Conservation (phyloP, 1,140 invertebrate species). For the Triops longicaudatus region DNA sequence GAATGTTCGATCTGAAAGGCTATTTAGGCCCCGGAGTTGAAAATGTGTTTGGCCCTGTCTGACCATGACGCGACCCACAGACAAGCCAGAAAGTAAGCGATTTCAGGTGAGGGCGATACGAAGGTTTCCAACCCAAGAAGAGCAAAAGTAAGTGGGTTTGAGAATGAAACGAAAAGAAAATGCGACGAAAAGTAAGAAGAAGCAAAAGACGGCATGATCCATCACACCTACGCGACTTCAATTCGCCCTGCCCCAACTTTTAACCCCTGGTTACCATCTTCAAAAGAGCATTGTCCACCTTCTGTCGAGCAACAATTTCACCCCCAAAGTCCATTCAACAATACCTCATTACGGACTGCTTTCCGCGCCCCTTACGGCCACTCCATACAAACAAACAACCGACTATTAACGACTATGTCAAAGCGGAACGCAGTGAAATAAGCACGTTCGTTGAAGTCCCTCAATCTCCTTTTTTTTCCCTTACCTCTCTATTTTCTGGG, state of each 20-base stretch:
- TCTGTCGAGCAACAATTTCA: not conserved
- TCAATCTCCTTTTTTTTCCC: not conserved
- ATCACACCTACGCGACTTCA: constrained; percentile 4
- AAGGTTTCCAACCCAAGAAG: not conserved
- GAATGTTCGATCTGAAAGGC: constrained; percentile 3
- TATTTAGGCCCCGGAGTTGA: not conserved
- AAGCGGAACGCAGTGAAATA: not conserved
- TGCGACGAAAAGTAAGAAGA: not conserved
- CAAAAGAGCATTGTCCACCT: not conserved
- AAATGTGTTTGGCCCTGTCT: not conserved
- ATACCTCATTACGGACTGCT: not conserved
- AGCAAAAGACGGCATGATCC: not conserved
- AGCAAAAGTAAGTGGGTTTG: not conserved
- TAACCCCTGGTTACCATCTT: not conserved
- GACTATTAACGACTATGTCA: not conserved
- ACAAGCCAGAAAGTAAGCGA: not conserved
- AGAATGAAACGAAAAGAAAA: not conserved
- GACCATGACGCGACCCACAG: not conserved
- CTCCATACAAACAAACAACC: not conserved
- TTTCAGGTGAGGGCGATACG: not conserved
- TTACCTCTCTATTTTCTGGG: too few species aligned
- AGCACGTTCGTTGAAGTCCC: not conserved
- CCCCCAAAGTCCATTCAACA: not conserved
- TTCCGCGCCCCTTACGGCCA: not conserved
- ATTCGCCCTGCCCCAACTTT: not conserved